Percentiles rank a stretch among this genome's conserved stretches.
Evolutionary conservation across 2,797 vertebrate species (phyloP).

Genomic region (Helarctos malayanus): DNA sequence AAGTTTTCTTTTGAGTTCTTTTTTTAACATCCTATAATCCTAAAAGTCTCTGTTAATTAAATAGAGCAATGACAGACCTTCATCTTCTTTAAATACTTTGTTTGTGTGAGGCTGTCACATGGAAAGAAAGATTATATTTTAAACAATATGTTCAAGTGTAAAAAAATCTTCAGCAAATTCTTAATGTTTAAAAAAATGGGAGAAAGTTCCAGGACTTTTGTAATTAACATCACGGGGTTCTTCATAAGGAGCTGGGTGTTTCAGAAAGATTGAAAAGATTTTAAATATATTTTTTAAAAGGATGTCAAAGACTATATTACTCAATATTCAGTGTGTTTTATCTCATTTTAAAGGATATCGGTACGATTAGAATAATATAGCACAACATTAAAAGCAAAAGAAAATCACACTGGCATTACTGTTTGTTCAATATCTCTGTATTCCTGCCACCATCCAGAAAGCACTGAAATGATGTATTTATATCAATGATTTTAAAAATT

Average conservation of each 20-base stretch:
- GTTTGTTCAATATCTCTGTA: not conserved
- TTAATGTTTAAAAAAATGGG: constrained; percentile 66
- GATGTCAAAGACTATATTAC: not conserved
- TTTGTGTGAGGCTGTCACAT: constrained; percentile 79
- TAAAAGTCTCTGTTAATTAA: constrained; percentile 80
- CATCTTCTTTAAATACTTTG: constrained; percentile 81
- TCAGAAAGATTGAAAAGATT: constrained; percentile 28
- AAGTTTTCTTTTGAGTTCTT: constrained; percentile 59
- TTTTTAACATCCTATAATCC: constrained; percentile 65
- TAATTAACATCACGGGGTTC: constrained; percentile 55
- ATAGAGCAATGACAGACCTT: constrained; percentile 78
- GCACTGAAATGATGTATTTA: not conserved
- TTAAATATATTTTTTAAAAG: constrained; percentile 4
- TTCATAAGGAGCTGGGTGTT: not conserved
- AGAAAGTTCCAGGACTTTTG: constrained; percentile 59
- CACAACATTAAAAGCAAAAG: not conserved
- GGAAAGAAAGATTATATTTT: constrained; percentile 75
- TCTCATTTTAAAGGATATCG: not conserved
- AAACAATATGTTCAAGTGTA: constrained; percentile 83
- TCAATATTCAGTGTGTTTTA: not conserved
- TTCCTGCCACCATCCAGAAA: not conserved
- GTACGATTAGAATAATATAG: not conserved
- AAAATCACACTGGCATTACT: not conserved
- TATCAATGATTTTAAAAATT: not conserved
- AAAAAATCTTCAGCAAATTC: constrained; percentile 80